A percentile compares a stretch with the other conserved stretches of the same genome.
phyloP scores from a whole-genome alignment of 2,113 vertebrate species.

The Trinectes maculatus region DNA sequence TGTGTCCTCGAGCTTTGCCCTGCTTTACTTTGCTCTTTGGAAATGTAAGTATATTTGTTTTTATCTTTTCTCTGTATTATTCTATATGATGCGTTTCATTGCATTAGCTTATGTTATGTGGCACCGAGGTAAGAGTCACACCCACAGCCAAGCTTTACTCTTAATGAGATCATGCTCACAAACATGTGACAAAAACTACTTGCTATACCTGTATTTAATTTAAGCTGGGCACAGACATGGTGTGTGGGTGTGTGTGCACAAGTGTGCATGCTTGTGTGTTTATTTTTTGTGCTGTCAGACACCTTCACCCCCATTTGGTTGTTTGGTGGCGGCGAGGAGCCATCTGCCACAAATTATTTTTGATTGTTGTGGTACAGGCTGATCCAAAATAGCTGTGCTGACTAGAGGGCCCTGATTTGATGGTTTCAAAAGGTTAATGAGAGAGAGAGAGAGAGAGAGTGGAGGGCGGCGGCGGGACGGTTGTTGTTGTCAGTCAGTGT shows the following conservation, averaged over 20 bases:
- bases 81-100: not conserved
- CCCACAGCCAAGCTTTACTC: not conserved
- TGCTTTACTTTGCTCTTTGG: too few species aligned
- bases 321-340: conserved; percentile 26
- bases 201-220: conserved; percentile 19
- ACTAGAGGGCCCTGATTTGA: conserved; percentile 29
- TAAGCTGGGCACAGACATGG: conserved; percentile 10
- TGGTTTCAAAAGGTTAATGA: conserved; percentile 43
- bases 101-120: conserved; percentile 20
- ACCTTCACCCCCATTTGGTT: not conserved
- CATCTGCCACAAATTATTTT: conserved; percentile 38
- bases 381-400: conserved; percentile 40
- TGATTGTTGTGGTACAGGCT: conserved; percentile 35
- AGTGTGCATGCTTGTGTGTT: conserved; percentile 13
- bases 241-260: not conserved
- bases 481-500: conserved; percentile 31
- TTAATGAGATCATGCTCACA: conserved; percentile 14
- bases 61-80: not conserved
- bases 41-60: too few species aligned
- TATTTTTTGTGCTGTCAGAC: not conserved
- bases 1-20: conserved; percentile 31
- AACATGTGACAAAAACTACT: conserved; percentile 1
- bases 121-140: not conserved
- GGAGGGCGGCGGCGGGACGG: not conserved
- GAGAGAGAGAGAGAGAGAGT: conserved; percentile 2